Evolutionary conservation across 2,113 vertebrate genomes (phyloP), one percentile per base, ranked within the genome.

Genomic region (Datnioides undecimradiatus): DNA sequence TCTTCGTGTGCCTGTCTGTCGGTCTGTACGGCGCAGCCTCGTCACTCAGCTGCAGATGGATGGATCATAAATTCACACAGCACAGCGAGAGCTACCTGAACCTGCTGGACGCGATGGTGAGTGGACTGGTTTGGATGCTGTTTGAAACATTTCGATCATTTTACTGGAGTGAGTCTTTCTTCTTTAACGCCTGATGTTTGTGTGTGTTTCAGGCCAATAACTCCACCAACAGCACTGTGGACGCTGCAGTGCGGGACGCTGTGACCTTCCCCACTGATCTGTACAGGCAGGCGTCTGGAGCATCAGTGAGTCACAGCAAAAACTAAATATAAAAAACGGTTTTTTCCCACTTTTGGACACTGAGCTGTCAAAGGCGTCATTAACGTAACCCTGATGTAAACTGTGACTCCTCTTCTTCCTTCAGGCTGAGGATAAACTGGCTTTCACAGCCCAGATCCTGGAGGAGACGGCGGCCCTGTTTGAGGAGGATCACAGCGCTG

Each of bases 51-150:
- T 94, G 93, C 82, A 81, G 36, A 7, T 93, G n/a, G n/a, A n/a
- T n/a, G 93, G 93, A 74, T 46, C 38, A 40, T 92, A 36, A 93
- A n/a, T n/a, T 92, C 76, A 52, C 0, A 40, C 58, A 83, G 41
- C 68, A 82, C 75, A 92, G 83, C 19, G 5, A 43, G 13, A 48
- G 19, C 3, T 78, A 49, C 40, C 2, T 93, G 58, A 5, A 33
- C 12, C 82, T 90, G 0, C 66, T 94, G 10, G n/a, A 76, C 0
- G 64, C 9, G 0, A 85, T 93, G 93, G 92, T 93, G 33, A 93
- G 88, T 64, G 3, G 0, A 17, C 27, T 62, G n/a, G n/a, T 13
- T 2, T 33, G 7, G 0, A 13, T 46, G 0, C 25, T n/a, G 5
- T 63, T 36, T 40, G 8, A 36, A 45, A n/a, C n/a, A n/a, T n/a